Evolutionary conservation across 2,888 invertebrate species (phyloP).

Genomic region (Drosophila merina): DNA sequence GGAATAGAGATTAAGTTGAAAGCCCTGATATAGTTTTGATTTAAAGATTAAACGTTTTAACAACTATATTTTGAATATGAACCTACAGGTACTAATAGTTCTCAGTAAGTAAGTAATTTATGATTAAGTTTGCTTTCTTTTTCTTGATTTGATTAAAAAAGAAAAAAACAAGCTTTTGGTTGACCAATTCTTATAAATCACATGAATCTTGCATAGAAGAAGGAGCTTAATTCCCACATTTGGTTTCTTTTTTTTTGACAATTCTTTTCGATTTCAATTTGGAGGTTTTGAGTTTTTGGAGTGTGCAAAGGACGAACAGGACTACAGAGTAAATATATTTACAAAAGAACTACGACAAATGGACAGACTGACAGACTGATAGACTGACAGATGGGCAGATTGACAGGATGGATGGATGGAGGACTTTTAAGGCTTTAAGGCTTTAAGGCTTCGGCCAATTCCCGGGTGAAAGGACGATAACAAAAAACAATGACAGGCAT

Average conservation of each 20-base stretch:
- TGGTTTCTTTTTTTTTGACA: neutral
- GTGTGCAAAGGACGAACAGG: conserved; percentile 38
- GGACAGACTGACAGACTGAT: neutral
- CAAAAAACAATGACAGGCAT: conserved; percentile 35
- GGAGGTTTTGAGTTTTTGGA: conserved; percentile 33
- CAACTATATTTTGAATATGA: neutral
- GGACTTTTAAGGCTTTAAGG: neutral
- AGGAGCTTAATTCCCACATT: conserved; percentile 11
- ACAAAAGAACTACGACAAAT: conserved; percentile 25
- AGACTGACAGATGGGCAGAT: neutral
- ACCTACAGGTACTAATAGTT: neutral
- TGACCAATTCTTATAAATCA: conserved; percentile 24
- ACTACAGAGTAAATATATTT: conserved; percentile 30
- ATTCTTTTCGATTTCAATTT: conserved; percentile 15
- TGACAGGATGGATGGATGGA: neutral
- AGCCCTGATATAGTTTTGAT: conserved; percentile 6
- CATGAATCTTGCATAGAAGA: conserved; percentile 73
- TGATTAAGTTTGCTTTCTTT: neutral
- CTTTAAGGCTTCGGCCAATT: neutral
- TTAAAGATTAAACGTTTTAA: neutral
- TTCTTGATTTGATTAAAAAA: neutral
- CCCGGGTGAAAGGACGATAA: conserved; percentile 18
- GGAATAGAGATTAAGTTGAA: conserved; percentile 7
- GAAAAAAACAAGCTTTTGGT: neutral
- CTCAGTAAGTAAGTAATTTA: neutral